A percentile compares a stretch with the other conserved stretches of the same genome.
Conservation (phyloP, 2,797 vertebrate genomes). For the Saxicola maurus region DNA sequence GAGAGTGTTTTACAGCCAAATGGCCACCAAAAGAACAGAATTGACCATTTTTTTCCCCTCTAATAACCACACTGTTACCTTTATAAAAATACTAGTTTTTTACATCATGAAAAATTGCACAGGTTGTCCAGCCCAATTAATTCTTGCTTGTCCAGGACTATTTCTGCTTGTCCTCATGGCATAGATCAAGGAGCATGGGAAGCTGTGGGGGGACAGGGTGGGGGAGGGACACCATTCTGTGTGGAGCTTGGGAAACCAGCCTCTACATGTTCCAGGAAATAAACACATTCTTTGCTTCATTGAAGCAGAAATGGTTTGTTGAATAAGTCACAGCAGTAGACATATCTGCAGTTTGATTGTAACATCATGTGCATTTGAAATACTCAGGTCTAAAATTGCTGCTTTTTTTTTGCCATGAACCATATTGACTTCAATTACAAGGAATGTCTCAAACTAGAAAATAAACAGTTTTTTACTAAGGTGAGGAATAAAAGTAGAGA, state of each 20-base stretch:
- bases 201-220: background rate
- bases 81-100: background rate
- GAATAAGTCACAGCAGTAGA: background rate
- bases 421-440: background rate
- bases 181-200: background rate
- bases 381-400: background rate
- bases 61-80: background rate
- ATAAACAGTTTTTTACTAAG: background rate
- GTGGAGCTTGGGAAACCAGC: slow-evolving; percentile 19
- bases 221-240: rapidly evolving
- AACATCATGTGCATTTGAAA: background rate
- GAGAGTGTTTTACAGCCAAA: background rate
- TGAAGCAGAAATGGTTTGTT: slow-evolving; percentile 42
- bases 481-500: background rate
- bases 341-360: background rate
- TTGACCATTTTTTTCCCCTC: background rate
- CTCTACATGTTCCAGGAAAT: slow-evolving; percentile 24
- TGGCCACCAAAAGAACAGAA: background rate
- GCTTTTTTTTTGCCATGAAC: background rate
- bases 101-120: background rate
- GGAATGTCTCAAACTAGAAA: background rate
- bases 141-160: background rate
- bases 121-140: background rate
- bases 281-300: slow-evolving; percentile 34
- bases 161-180: background rate